Conservation (phyloP, 2,113 vertebrate species). For the Gobio gobio region DNA sequence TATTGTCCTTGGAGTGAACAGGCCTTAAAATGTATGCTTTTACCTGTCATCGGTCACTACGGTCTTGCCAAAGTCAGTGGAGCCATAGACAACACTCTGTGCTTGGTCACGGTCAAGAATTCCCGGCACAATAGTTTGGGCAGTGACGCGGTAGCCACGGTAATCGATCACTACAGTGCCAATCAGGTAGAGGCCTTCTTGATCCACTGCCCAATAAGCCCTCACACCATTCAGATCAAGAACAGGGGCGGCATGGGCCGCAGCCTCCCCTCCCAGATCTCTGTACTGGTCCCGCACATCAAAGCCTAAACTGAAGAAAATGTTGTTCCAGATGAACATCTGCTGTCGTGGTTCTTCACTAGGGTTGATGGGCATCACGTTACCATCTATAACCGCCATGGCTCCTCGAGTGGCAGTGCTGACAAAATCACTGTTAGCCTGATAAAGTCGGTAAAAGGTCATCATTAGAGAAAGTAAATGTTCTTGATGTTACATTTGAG, state of each 20-base stretch:
- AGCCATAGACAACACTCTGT: constrained; percentile 92
- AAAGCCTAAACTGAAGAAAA: constrained; percentile 95
- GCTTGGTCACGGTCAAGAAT: constrained; percentile 93
- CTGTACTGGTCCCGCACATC: constrained; percentile 91
- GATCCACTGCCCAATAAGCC: constrained; percentile 87
- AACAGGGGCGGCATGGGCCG: constrained; percentile 87
- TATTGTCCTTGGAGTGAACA: too few species aligned
- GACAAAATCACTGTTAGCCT: constrained; percentile 96
- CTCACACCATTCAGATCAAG: constrained; percentile 91
- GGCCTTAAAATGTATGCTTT: neutral
- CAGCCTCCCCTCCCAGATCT: constrained; percentile 89
- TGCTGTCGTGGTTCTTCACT: constrained; percentile 91
- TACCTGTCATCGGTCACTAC: constrained; percentile 87
- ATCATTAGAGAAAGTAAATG: too few species aligned
- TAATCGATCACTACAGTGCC: constrained; percentile 94
- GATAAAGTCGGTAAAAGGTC: constrained; percentile 1
- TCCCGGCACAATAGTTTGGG: constrained; percentile 92
- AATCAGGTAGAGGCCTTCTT: constrained; percentile 88
- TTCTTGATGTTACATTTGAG: too few species aligned
- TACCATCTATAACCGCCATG: constrained; percentile 91
- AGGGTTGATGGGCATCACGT: constrained; percentile 94
- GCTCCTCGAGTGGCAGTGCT: constrained; percentile 88
- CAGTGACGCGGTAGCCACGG: constrained; percentile 89
- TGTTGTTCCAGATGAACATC: constrained; percentile 98
- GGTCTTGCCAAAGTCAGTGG: constrained; percentile 93